Evolutionary conservation across 2,888 invertebrate species (phyloP).

Genomic region (Leptothorax acervorum): DNA sequence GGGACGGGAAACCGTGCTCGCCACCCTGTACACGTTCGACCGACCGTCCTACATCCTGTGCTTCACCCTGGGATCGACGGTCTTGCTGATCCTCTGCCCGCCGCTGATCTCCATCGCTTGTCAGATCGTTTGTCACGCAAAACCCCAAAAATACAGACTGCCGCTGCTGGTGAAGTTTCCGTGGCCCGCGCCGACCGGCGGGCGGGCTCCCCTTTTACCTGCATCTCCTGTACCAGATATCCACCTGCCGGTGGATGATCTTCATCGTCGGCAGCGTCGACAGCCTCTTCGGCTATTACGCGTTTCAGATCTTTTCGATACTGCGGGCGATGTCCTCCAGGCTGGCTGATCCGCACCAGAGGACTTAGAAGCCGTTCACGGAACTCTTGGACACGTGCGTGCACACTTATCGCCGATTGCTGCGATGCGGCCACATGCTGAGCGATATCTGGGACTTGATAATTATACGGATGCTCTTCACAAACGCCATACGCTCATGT

Average conservation of each 20-base stretch:
- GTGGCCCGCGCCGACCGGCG: constrained; percentile 58
- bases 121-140: constrained; percentile 45
- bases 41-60: constrained; percentile 20
- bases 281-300: constrained; percentile 72
- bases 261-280: constrained; percentile 68
- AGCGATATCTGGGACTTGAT: constrained; percentile 74
- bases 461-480: constrained; percentile 70
- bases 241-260: constrained; percentile 46
- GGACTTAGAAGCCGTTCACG: constrained; percentile 44
- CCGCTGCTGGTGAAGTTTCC: constrained; percentile 66
- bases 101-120: constrained; percentile 61
- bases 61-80: neutral
- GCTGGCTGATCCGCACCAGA: constrained; percentile 47
- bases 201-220: constrained; percentile 62
- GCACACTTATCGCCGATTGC: constrained; percentile 59
- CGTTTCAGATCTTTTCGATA: constrained; percentile 74
- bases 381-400: constrained; percentile 63
- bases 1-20: constrained; percentile 1
- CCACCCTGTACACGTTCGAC: constrained; percentile 27
- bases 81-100: constrained; percentile 34
- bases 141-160: constrained; percentile 58
- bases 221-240: constrained; percentile 63
- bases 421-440: constrained; percentile 63
- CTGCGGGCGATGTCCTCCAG: constrained; percentile 65
- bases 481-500: constrained; percentile 74